These are phyloP conservation scores for Umimayanthus chanpuru DNA, from an alignment of 92 coral and sea anemone genomes.

Conservation along the genomic window DNA sequence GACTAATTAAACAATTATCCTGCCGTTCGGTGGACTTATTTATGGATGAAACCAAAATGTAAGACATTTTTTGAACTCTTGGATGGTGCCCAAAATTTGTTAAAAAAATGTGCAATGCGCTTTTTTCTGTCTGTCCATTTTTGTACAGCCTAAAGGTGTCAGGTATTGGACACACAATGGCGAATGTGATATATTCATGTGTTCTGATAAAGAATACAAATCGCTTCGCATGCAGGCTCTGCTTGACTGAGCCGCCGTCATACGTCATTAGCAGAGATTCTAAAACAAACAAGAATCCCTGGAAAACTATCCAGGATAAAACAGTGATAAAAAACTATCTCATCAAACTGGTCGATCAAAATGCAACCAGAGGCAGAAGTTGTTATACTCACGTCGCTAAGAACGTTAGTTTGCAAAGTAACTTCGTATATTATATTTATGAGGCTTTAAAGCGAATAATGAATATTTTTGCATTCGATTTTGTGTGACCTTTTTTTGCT, in stretches of 20 bases:
- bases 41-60: neutral
- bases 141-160: neutral
- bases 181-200: no score
- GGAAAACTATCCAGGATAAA: neutral
- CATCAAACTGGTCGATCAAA: neutral
- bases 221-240: neutral
- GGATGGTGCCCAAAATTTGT: neutral
- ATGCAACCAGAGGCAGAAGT: neutral
- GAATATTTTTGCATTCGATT: neutral
- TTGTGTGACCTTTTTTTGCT: constrained; percentile 9
- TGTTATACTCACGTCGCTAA: neutral
- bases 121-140: neutral
- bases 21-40: neutral
- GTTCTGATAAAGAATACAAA: neutral
- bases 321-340: no score
- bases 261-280: neutral
- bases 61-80: neutral
- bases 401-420: neutral
- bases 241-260: neutral
- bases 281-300: neutral
- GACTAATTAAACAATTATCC: no score
- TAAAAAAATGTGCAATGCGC: neutral
- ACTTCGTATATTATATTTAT: neutral
- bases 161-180: neutral
- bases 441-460: neutral